Percentiles rank a stretch among this genome's conserved stretches.
Evolutionary conservation across 2,888 invertebrate species (phyloP).

Genomic region (Limnephilus lunatus): DNA sequence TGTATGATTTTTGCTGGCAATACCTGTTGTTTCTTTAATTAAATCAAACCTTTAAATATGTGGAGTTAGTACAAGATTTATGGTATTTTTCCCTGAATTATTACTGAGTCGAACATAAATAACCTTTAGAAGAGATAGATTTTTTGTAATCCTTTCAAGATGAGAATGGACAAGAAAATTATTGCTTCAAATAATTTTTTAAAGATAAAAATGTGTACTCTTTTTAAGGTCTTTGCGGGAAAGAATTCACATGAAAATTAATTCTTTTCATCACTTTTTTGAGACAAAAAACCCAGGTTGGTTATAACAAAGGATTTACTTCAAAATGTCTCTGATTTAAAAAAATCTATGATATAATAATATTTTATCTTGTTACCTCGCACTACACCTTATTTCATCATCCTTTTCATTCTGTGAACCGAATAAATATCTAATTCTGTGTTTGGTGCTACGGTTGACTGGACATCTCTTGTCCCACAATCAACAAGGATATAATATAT

Average conservation of each 20-base stretch:
- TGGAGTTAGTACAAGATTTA: no score
- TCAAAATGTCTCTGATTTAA: background rate
- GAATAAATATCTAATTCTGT: background rate
- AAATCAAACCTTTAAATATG: no score
- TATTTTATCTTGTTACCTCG: background rate
- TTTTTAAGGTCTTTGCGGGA: background rate
- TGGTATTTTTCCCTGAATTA: no score
- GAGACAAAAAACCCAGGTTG: background rate
- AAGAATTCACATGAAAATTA: background rate
- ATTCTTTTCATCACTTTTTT: background rate
- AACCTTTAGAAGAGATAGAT: background rate
- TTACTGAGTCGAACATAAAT: no score
- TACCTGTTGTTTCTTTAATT: background rate
- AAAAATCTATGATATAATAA: background rate
- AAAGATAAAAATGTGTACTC: background rate
- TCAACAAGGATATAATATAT: constrained; percentile 18
- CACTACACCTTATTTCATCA: background rate
- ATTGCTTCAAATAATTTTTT: background rate
- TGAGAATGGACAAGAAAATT: background rate
- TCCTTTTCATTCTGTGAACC: background rate
- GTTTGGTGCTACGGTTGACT: background rate
- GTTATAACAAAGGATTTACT: background rate
- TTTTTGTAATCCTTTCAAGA: background rate
- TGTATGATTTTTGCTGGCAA: no score
- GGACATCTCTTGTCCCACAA: background rate